A percentile compares a stretch with the other conserved stretches of the same genome.
These are phyloP conservation scores for Idaea aversata DNA, from an alignment of 2,888 invertebrate species.

Conservation along the genomic window DNA sequence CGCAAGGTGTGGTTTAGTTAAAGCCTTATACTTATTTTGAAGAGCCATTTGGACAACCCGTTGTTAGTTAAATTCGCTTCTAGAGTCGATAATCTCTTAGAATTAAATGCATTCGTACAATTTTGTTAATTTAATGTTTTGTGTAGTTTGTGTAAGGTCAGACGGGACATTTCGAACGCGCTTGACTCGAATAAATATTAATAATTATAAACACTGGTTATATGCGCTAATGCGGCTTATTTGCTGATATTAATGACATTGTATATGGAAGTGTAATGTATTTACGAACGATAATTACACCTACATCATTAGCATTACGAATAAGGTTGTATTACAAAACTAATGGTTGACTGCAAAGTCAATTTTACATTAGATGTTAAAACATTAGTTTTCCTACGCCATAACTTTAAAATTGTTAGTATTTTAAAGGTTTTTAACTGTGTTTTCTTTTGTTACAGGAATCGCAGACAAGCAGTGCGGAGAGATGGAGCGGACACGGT, in stretches of 20 bases:
- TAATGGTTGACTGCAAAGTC: background rate
- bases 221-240: conserved; percentile 25
- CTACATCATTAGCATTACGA: background rate
- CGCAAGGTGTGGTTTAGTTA: conserved; percentile 77
- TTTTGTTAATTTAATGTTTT: conserved; percentile 44
- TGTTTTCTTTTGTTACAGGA: conserved; percentile 83
- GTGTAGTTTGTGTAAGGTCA: conserved; percentile 26
- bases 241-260: conserved; percentile 26
- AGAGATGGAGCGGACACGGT: conserved; percentile 93
- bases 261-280: conserved; percentile 4
- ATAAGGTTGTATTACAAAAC: background rate
- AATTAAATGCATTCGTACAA: conserved; percentile 58
- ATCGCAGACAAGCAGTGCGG: conserved; percentile 89
- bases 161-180: conserved; percentile 19
- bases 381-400: background rate
- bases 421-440: background rate
- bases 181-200: conserved; percentile 21
- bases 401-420: background rate
- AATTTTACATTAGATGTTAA: background rate
- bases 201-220: conserved; percentile 23
- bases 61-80: conserved; percentile 57
- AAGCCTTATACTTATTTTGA: conserved; percentile 69
- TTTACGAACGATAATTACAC: background rate
- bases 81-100: conserved; percentile 65
- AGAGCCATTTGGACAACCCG: conserved; percentile 69